These are phyloP conservation scores for Tetragnatha versicolor DNA, from an alignment of 1,140 invertebrate species.

Conservation along the genomic window DNA sequence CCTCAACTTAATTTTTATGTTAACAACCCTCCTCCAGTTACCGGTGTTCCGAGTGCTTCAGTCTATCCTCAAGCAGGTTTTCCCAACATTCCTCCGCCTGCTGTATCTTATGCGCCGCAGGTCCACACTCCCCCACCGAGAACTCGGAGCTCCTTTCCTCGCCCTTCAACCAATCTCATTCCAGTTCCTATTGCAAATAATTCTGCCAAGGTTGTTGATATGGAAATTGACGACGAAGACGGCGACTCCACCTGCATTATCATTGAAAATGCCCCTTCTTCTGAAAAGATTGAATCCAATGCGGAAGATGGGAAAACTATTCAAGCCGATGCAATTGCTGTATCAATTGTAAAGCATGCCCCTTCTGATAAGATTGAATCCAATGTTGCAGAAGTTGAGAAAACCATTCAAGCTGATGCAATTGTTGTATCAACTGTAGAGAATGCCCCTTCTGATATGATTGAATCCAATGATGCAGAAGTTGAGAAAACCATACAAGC, in stretches of 20 bases:
- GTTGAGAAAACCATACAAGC: too few species aligned
- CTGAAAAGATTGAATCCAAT: neutral
- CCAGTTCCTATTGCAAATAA: neutral
- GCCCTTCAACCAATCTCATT: neutral
- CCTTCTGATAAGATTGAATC: too few species aligned
- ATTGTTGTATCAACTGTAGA: too few species aligned
- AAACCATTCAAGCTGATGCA: too few species aligned
- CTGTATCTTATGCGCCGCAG: neutral
- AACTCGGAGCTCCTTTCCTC: neutral
- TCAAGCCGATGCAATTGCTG: too few species aligned
- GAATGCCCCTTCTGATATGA: too few species aligned
- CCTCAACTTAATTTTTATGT: neutral
- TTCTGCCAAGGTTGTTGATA: neutral
- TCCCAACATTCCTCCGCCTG: neutral
- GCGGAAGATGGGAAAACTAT: too few species aligned
- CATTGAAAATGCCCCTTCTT: neutral
- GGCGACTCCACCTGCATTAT: too few species aligned
- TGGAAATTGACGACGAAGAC: constrained; percentile 20
- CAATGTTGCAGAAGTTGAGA: too few species aligned
- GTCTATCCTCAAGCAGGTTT: neutral
- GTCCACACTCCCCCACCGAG: neutral
- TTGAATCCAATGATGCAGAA: too few species aligned
- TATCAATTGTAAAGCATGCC: too few species aligned
- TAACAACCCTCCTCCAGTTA: neutral
- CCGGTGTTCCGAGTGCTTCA: neutral